A percentile compares a stretch with the other conserved stretches of the same genome.
Evolutionary conservation across 2,797 vertebrate species (phyloP).

Genomic region (Alfaro cultratus): DNA sequence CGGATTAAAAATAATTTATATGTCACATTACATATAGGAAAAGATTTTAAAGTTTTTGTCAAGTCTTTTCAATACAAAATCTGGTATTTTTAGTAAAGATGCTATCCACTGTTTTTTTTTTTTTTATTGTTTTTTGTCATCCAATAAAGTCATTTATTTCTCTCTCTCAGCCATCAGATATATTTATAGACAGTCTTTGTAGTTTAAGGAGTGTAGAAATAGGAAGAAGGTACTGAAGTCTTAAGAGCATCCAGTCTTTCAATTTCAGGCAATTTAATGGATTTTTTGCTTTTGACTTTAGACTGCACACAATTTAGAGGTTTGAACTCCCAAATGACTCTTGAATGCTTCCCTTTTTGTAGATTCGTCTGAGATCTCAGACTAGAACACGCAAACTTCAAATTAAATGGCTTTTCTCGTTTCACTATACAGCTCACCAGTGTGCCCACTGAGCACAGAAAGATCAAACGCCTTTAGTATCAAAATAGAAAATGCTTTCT

Average conservation of each 20-base stretch:
- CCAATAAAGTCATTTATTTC: background rate
- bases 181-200: background rate
- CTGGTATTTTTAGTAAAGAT: background rate
- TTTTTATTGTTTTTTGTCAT: background rate
- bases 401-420: background rate
- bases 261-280: background rate
- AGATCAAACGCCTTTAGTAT: background rate
- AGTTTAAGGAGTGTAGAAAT: background rate
- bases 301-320: conserved; percentile 10
- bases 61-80: background rate
- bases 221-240: background rate
- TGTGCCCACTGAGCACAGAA: background rate
- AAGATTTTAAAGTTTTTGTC: background rate
- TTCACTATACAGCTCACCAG: background rate
- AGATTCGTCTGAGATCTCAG: conserved; percentile 2
- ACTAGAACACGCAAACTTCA: background rate
- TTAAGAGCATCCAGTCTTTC: conserved; percentile 3
- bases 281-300: conserved; percentile 4
- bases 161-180: background rate
- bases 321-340: conserved; percentile 5
- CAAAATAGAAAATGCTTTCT: background rate
- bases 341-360: conserved; percentile 8
- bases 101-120: background rate
- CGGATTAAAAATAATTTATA: background rate
- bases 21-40: background rate